A percentile compares a stretch with the other conserved stretches of the same genome.
Evolutionary conservation across 2,113 vertebrate genomes (phyloP).

Genomic region (Aegithalos caudatus): DNA sequence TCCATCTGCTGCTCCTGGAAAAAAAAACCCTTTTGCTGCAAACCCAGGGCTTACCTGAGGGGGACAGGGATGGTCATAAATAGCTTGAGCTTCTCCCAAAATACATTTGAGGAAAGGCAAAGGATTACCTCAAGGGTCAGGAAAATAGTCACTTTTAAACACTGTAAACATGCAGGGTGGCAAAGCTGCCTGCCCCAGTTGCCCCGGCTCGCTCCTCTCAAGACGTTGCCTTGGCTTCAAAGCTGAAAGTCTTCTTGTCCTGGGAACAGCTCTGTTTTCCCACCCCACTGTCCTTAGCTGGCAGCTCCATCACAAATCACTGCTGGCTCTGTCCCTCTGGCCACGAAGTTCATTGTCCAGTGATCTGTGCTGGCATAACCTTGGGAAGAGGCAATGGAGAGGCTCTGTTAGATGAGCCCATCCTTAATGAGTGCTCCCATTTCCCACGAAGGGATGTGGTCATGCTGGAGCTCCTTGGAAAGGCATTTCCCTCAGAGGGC

Average conservation of each 20-base stretch:
- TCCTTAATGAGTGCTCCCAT: accelerated
- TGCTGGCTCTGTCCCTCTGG: conserved; percentile 65
- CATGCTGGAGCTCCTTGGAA: background rate
- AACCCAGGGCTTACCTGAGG: conserved; percentile 46
- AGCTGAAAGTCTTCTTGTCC: background rate
- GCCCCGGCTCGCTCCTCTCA: conserved; percentile 1
- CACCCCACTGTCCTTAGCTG: conserved; percentile 25
- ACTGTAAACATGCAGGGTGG: conserved; percentile 49
- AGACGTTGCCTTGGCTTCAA: conserved; percentile 21
- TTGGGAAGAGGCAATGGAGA: conserved; percentile 23
- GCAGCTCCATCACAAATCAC: conserved; percentile 74
- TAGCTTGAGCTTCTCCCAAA: conserved; percentile 43
- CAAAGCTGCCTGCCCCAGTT: conserved; percentile 40
- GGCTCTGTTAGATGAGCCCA: background rate
- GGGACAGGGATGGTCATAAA: conserved; percentile 32
- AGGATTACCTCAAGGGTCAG: conserved; percentile 34
- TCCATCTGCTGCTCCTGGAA: background rate
- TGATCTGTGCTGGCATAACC: conserved; percentile 61
- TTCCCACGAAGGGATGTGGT: accelerated
- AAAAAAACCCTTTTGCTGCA: background rate
- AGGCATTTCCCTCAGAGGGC: background rate
- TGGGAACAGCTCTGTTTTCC: background rate
- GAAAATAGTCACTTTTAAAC: conserved; percentile 46
- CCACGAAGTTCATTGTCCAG: conserved; percentile 70
- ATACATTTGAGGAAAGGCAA: conserved; percentile 42